Base-by-base conservation (phyloP, 2,113 vertebrate genomes). In the Tupaia chinensis region DNA sequence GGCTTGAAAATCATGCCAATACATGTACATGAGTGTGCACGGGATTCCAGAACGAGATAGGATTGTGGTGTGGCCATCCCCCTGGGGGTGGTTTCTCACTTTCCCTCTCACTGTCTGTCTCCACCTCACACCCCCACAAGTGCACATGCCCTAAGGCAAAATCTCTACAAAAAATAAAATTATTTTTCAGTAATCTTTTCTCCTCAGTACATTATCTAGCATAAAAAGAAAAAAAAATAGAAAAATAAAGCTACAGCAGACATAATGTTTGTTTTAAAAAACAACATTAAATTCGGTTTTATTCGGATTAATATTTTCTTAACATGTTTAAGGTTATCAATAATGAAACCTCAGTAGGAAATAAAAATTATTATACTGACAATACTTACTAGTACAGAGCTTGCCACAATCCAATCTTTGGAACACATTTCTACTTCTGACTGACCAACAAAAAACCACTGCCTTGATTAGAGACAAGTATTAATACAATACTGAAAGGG, bases 281-380 rank as follows among this genome's bases (percentile, higher is more conserved):
- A 61, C 20, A 87, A 87, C 4, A 66, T 68, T 93, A 95, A 92
- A 93, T 78, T 96, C 69, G 87, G n/a, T 22, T 90, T 88, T 76
- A 79, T 27, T 15, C 34, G n/a, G 72, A 65, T 25, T 66, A 14
- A 70, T 91, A 81, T 60, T 17, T 94, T 83, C 82, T 86, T n/a
- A 94, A 61, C n/a, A 66, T 88, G 0, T 81, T 70, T 91, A 93
- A 87, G 23, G 22, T 3, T 89, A 23, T 91, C 44, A 56, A 63
- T 91, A 87, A 94, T 34, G 65, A 93, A 96, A 90, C 12, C 25
- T 22, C 76, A 72, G 2, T 29, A 5, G 16, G 12, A 32, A 7
- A 63, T 34, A 92, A 83, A 85, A 86, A 87, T 32, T 32, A 54
- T 91, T 61, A 77, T 27, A 61, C 9, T 85, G 70, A 74, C 53